Evolutionary conservation across 2,797 vertebrate genomes (phyloP).

Genomic region (Gobio occitaniae): DNA sequence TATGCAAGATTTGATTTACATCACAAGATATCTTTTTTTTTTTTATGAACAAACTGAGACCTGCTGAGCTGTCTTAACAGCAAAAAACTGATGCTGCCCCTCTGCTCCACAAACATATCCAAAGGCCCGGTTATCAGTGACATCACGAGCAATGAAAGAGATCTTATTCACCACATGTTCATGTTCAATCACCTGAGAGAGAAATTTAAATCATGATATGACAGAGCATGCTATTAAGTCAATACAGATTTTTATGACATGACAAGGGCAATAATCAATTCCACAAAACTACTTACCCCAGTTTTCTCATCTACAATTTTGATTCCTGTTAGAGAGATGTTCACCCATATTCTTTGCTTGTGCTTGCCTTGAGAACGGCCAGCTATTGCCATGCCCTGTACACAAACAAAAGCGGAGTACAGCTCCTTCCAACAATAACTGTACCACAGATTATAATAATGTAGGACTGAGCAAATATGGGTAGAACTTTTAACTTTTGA

Average conservation of each 20-base stretch:
- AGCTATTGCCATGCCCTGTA: constrained; percentile 92
- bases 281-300: constrained; percentile 82
- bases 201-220: background rate
- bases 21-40: background rate
- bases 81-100: constrained; percentile 97
- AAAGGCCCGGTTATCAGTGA: constrained; percentile 95
- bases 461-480: too few species aligned
- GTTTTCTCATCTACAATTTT: constrained; percentile 96
- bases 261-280: background rate
- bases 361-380: constrained; percentile 97
- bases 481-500: too few species aligned
- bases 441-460: too few species aligned
- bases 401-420: background rate
- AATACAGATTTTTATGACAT: background rate
- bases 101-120: constrained; percentile 96
- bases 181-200: constrained; percentile 91
- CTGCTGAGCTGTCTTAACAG: constrained; percentile 96
- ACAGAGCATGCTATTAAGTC: background rate
- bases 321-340: constrained; percentile 93
- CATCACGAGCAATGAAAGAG: constrained; percentile 97
- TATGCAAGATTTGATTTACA: background rate
- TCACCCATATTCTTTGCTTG: constrained; percentile 96
- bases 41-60: constrained; percentile 68
- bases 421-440: background rate
- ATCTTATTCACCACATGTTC: constrained; percentile 95